phyloP scores from a whole-genome alignment of 2,797 vertebrate genomes.

The Allobates femoralis region DNA sequence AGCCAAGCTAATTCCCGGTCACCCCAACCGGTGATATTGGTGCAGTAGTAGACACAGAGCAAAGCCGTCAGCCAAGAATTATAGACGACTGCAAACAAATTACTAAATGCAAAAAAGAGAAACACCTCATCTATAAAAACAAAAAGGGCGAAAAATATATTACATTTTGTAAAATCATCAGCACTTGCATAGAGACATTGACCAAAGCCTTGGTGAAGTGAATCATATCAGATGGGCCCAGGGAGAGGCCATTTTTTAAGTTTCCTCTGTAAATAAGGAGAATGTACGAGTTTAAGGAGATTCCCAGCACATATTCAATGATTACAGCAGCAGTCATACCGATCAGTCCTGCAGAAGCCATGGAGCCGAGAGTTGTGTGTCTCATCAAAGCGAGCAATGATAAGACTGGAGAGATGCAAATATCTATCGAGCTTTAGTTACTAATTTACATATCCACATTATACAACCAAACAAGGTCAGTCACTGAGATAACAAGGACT shows the following conservation, averaged over 20 bases:
- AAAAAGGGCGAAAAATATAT: not conserved
- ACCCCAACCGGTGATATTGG: not conserved
- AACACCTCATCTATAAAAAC: not conserved
- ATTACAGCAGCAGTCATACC: not conserved
- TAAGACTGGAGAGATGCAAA: not conserved
- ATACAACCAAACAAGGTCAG: not conserved
- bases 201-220: not conserved
- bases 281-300: not conserved
- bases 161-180: not conserved
- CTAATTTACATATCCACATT: not conserved
- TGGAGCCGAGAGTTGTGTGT: not conserved
- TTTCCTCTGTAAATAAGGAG: not conserved
- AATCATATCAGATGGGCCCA: not conserved
- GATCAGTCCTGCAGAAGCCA: not conserved
- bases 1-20: not conserved
- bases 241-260: not conserved
- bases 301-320: not conserved
- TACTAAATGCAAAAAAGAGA: not conserved
- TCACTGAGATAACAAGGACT: not conserved
- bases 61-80: slow-evolving; percentile 5
- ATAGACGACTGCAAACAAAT: not conserved
- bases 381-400: not conserved
- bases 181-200: not conserved
- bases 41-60: slow-evolving; percentile 10
- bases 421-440: not conserved